phyloP scores from a whole-genome alignment of 2,888 invertebrate species.

The Synergus gifuensis region DNA sequence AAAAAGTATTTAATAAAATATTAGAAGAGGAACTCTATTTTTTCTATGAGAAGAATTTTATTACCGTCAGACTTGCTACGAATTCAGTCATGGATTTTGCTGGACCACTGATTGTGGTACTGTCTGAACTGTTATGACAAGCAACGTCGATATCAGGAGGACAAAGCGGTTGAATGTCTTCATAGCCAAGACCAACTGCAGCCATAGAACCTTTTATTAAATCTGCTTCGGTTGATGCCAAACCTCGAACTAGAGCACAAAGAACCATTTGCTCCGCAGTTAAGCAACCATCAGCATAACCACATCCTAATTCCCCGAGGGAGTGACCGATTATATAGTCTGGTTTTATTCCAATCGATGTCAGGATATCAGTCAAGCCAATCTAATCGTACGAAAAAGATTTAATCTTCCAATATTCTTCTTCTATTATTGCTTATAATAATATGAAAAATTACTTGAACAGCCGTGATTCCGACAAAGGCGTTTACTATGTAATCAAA shows the following conservation, averaged over 20 bases:
- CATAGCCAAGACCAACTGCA: conserved; percentile 77
- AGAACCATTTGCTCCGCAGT: conserved; percentile 82
- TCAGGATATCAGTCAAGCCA: conserved; percentile 77
- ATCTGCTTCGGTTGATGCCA: conserved; percentile 75
- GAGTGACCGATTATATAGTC: conserved; percentile 84
- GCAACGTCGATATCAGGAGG: conserved; percentile 86
- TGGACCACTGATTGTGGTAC: conserved; percentile 89
- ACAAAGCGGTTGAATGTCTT: conserved; percentile 63
- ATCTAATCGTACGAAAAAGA: conserved; percentile 66
- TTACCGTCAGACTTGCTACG: conserved; percentile 79
- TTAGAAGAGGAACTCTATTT: background rate
- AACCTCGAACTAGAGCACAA: conserved; percentile 81
- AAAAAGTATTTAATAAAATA: background rate
- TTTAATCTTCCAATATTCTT: too few relatives aligned
- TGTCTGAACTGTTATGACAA: conserved; percentile 89
- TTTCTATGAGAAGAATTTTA: background rate
- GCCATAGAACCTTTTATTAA: conserved; percentile 79
- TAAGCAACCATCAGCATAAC: conserved; percentile 83
- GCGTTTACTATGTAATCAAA: conserved; percentile 85
- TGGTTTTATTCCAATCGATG: conserved; percentile 78
- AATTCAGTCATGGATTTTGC: conserved; percentile 81
- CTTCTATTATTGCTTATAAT: background rate
- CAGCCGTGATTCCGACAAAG: conserved; percentile 87
- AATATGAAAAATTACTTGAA: conserved; percentile 77
- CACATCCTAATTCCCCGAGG: conserved; percentile 83